These are phyloP conservation scores for Apeira syringaria DNA, from an alignment of 2,888 invertebrate species.

Conservation along the genomic window DNA sequence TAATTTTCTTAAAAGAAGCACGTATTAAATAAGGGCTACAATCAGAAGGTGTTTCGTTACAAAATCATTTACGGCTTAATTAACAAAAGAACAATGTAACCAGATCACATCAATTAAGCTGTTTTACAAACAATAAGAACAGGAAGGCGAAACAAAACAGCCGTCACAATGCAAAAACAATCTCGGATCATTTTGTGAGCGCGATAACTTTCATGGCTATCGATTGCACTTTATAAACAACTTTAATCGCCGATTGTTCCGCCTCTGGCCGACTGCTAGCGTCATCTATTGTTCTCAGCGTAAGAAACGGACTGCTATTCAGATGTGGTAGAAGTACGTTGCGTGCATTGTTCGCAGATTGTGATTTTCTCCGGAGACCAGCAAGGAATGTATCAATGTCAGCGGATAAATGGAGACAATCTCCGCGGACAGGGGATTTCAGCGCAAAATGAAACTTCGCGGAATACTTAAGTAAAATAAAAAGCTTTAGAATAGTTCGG, in stretches of 20 bases:
- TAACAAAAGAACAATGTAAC: conserved; percentile 13
- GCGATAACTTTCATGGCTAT: conserved; percentile 59
- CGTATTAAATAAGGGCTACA: no score
- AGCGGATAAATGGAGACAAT: conserved; percentile 53
- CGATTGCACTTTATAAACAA: conserved; percentile 71
- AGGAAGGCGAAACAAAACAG: conserved; percentile 36
- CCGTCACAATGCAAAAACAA: conserved; percentile 34
- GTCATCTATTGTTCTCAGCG: conserved; percentile 64
- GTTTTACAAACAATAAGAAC: conserved; percentile 36
- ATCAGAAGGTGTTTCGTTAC: no score
- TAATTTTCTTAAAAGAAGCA: no score
- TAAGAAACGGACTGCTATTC: conserved; percentile 42
- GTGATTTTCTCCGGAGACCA: conserved; percentile 42
- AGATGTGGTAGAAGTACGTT: conserved; percentile 44
- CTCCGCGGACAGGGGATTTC: conserved; percentile 46
- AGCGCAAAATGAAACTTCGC: conserved; percentile 65
- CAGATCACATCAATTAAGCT: conserved; percentile 17
- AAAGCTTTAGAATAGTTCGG: conserved; percentile 63
- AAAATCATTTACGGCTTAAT: no score
- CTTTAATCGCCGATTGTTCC: conserved; percentile 76
- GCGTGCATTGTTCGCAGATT: conserved; percentile 54
- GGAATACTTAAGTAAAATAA: conserved; percentile 66
- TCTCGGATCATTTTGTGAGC: conserved; percentile 37
- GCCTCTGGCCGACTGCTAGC: conserved; percentile 58
- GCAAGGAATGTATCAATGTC: conserved; percentile 62